A percentile compares a stretch with the other conserved stretches of the same genome.
Conservation (phyloP, 2,113 vertebrate genomes). For the Menura novaehollandiae region DNA sequence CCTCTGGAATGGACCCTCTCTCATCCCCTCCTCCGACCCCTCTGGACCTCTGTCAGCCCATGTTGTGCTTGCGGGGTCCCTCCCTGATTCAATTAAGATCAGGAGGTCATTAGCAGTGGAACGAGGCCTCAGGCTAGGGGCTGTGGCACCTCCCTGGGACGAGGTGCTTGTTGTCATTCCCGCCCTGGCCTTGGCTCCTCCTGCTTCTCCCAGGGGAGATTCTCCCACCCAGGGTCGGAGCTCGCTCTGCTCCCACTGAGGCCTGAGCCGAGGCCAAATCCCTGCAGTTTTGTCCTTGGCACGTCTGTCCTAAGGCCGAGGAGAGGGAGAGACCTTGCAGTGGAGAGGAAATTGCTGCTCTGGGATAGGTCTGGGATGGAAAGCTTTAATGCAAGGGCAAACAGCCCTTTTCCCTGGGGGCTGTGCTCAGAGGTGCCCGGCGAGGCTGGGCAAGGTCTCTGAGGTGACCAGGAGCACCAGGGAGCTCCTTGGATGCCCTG, state of each 20-base stretch:
- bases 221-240: background rate
- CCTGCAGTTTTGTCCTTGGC: background rate
- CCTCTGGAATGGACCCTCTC: rapidly evolving
- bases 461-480: background rate
- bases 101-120: background rate
- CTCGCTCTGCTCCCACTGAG: background rate
- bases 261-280: rapidly evolving
- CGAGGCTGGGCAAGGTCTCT: background rate
- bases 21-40: background rate
- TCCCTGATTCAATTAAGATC: background rate
- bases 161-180: background rate
- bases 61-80: background rate
- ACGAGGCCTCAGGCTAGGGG: background rate
- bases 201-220: background rate
- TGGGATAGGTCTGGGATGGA: background rate
- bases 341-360: background rate
- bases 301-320: background rate
- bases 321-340: background rate
- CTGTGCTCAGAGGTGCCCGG: background rate
- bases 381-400: background rate
- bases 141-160: background rate
- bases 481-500: background rate
- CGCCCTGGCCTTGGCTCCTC: background rate
- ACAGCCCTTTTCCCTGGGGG: background rate
- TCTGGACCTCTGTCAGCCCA: background rate